A percentile compares a stretch with the other conserved stretches of the same genome.
Evolutionary conservation across 2,797 vertebrate genomes (phyloP).

Genomic region (Mastacembelus armatus): DNA sequence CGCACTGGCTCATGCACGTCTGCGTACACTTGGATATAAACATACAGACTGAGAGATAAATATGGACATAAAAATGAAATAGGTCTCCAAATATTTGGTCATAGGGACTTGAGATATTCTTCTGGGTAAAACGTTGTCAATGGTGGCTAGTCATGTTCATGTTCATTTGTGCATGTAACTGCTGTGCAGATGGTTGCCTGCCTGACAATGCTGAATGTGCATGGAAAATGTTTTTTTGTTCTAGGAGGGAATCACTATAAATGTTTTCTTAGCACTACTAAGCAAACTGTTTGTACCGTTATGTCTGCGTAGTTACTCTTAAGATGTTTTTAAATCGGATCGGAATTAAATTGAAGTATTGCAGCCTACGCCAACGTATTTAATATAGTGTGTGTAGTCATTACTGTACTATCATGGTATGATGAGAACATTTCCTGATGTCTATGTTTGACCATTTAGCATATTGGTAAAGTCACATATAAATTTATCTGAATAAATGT

Average conservation of each 20-base stretch:
- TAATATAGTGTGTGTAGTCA: neutral
- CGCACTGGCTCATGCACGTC: conserved; percentile 57
- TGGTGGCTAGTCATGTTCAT: conserved; percentile 48
- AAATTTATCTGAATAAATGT: too few species aligned
- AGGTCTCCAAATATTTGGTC: conserved; percentile 71
- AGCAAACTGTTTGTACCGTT: conserved; percentile 17
- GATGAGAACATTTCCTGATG: too few species aligned
- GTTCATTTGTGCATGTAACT: conserved; percentile 60
- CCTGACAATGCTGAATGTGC: conserved; percentile 27
- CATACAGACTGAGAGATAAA: conserved; percentile 63
- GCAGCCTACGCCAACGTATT: neutral
- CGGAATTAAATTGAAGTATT: conserved; percentile 10
- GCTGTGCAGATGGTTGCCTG: conserved; percentile 55
- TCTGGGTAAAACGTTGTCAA: conserved; percentile 50
- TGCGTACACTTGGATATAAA: conserved; percentile 54
- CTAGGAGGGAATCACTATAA: conserved; percentile 37
- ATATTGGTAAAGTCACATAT: too few species aligned
- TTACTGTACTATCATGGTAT: neutral
- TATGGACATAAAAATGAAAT: conserved; percentile 64
- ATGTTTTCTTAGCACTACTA: conserved; percentile 30
- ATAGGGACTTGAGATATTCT: conserved; percentile 41
- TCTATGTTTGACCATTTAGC: too few species aligned
- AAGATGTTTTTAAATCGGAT: neutral
- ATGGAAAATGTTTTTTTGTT: conserved; percentile 37
- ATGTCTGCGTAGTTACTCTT: conserved; percentile 7